Evolutionary conservation across 2,888 invertebrate genomes (phyloP).

Genomic region (Troides helena): DNA sequence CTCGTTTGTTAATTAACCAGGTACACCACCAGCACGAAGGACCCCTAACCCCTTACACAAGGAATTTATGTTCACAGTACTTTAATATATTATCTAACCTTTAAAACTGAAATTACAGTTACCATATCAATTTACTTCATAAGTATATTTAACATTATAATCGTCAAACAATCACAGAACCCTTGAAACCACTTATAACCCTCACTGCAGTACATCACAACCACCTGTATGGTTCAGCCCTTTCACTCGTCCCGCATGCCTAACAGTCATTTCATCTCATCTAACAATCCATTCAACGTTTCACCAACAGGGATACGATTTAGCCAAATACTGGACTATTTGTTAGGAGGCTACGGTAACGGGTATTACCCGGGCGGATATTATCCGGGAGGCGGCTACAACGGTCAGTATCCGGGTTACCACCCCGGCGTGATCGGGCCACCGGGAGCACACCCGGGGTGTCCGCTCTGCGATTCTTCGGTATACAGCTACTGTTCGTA

Average conservation of each 20-base stretch:
- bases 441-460: slow-evolving; percentile 76
- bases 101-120: no score
- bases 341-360: slow-evolving; percentile 65
- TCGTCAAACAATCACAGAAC: no score
- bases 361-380: slow-evolving; percentile 36
- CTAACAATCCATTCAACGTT: slow-evolving; percentile 41
- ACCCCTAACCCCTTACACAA: no score
- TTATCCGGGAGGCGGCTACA: slow-evolving; percentile 39
- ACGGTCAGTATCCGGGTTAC: slow-evolving; percentile 41
- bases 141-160: no score
- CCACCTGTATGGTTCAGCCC: no score
- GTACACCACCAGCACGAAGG: no score
- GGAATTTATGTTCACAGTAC: no score
- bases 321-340: slow-evolving; percentile 73
- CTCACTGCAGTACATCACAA: no score
- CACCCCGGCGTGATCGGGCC: slow-evolving; percentile 55
- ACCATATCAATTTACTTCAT: no score
- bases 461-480: slow-evolving; percentile 88
- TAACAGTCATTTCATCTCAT: slow-evolving; percentile 45
- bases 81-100: no score
- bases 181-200: no score
- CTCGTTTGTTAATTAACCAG: no score
- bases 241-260: slow-evolving; percentile 33
- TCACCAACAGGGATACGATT: slow-evolving; percentile 71
- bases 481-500: slow-evolving; percentile 88